Conservation (phyloP, 2,888 invertebrate genomes). For the Cataglyphis albicans region DNA sequence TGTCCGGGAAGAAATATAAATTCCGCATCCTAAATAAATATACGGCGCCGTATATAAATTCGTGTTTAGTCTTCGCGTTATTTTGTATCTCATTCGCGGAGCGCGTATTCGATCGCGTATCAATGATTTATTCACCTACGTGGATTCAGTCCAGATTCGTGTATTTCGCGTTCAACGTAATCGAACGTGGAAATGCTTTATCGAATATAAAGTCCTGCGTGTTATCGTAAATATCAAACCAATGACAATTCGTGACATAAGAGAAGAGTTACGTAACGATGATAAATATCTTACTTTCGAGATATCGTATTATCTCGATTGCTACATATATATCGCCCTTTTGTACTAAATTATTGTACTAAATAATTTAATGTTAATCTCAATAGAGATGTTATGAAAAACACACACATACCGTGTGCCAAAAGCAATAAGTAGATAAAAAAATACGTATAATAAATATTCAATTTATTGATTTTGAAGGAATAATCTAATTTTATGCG, state of each 20-base stretch:
- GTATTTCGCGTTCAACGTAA: constrained; percentile 37
- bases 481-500: neutral
- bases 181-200: constrained; percentile 44
- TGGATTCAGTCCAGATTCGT: constrained; percentile 42
- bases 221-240: constrained; percentile 40
- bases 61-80: constrained; percentile 51
- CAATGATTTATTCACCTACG: constrained; percentile 49
- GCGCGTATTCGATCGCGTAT: constrained; percentile 27
- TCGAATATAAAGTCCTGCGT: constrained; percentile 42
- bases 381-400: neutral
- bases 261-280: neutral
- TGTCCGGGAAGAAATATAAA: constrained; percentile 52
- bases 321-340: neutral
- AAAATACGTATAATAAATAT: neutral
- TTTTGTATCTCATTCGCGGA: constrained; percentile 44
- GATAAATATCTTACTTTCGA: constrained; percentile 13
- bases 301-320: neutral
- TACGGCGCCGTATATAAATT: constrained; percentile 50
- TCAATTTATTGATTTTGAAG: neutral
- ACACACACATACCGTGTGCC: neutral
- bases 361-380: neutral
- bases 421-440: neutral
- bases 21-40: constrained; percentile 52
- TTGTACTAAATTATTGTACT: neutral
- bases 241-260: constrained; percentile 24